Percentiles rank a stretch among this genome's conserved stretches.
Conservation (phyloP, 2,888 invertebrate genomes). For the Bimastos eiseni region DNA sequence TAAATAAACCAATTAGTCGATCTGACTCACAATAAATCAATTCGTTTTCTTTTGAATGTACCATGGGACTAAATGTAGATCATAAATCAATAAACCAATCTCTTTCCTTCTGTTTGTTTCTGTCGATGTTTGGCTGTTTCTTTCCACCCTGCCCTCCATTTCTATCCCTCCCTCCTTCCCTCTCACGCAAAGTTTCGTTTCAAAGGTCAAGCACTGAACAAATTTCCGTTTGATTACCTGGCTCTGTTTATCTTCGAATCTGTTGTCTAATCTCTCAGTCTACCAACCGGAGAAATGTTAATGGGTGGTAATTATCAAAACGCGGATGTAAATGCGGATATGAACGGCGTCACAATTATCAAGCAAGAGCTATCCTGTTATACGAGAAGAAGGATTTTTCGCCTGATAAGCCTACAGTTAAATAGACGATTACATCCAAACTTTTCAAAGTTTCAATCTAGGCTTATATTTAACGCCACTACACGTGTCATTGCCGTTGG, state of each 20-base stretch:
- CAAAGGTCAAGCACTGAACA: conserved; percentile 48
- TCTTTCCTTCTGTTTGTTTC: too few species aligned
- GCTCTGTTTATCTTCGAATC: neutral
- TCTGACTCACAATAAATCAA: too few species aligned
- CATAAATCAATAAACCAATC: too few species aligned
- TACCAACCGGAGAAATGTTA: neutral
- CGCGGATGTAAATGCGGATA: neutral
- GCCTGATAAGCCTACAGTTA: neutral
- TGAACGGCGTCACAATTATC: neutral
- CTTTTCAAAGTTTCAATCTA: too few species aligned
- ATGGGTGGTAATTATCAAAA: neutral
- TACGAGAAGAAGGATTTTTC: neutral
- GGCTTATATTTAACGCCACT: too few species aligned
- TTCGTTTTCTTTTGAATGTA: too few species aligned
- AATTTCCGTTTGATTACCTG: neutral
- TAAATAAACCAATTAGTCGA: too few species aligned
- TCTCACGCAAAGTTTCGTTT: too few species aligned
- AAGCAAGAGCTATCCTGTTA: neutral
- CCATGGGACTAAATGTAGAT: too few species aligned
- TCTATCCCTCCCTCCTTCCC: neutral
- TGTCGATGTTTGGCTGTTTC: neutral
- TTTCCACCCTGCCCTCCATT: neutral
- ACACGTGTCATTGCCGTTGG: too few species aligned
- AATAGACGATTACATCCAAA: too few species aligned
- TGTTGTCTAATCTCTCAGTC: neutral